A percentile compares a stretch with the other conserved stretches of the same genome.
Conservation (phyloP, 2,888 invertebrate genomes). For the Crematogaster levior region DNA sequence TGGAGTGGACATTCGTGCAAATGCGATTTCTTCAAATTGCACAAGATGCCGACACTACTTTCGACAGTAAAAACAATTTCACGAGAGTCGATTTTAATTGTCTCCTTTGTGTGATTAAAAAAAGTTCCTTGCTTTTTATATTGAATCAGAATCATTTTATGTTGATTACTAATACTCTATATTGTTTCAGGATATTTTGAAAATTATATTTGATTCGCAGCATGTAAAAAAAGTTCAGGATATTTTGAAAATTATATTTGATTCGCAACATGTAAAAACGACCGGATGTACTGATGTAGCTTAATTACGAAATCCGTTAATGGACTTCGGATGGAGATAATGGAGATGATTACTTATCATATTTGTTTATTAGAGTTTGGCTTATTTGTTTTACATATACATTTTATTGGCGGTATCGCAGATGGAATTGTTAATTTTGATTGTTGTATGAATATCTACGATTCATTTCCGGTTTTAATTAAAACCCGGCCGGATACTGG, state of each 20-base stretch:
- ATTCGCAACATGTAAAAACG: too few relatives aligned
- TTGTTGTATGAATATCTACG: conserved; percentile 49
- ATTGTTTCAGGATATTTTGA: background rate
- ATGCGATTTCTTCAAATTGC: background rate
- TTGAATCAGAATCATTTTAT: background rate
- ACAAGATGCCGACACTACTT: background rate
- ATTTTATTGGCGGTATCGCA: conserved; percentile 19
- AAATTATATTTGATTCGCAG: background rate
- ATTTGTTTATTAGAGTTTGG: background rate
- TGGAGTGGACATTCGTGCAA: background rate
- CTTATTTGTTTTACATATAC: conserved; percentile 7
- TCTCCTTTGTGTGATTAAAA: background rate
- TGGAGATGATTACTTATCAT: background rate
- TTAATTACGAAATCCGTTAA: too few relatives aligned
- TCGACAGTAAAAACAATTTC: background rate
- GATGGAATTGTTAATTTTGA: conserved; percentile 23
- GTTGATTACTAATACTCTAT: background rate
- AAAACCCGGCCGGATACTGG: conserved; percentile 46
- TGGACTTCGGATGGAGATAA: conserved; percentile 30
- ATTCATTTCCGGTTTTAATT: conserved; percentile 67
- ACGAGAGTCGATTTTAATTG: background rate
- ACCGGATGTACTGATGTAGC: background rate
- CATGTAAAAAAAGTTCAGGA: conserved; percentile 2
- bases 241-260: too few relatives aligned
- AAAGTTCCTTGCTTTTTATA: background rate